phyloP scores from a whole-genome alignment of 2,888 invertebrate genomes.

The Trissolcus brochymenae region DNA sequence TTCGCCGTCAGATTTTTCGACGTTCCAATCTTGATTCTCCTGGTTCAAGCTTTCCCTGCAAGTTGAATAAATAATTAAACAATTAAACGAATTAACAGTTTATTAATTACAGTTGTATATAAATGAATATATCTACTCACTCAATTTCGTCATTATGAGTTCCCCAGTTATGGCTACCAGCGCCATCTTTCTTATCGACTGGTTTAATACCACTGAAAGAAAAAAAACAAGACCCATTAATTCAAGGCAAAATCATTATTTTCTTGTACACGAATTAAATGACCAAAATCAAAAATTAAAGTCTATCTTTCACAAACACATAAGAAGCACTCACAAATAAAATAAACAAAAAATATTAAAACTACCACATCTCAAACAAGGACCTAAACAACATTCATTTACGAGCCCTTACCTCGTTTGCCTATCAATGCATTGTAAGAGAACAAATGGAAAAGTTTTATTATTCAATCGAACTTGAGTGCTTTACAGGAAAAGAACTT shows the following conservation, averaged over 20 bases:
- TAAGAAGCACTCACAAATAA: constrained; percentile 33
- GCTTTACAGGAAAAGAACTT: constrained; percentile 19
- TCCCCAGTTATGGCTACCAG: constrained; percentile 97
- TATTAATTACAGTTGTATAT: neutral
- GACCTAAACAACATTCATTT: constrained; percentile 18
- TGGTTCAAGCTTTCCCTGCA: constrained; percentile 73
- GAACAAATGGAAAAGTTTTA: constrained; percentile 37
- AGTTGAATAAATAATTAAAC: neutral
- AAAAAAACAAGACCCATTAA: neutral
- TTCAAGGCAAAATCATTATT: neutral
- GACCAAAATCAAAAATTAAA: neutral
- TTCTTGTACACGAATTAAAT: neutral
- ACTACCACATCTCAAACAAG: neutral
- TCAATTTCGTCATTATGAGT: constrained; percentile 93
- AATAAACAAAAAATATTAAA: neutral
- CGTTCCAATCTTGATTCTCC: constrained; percentile 70
- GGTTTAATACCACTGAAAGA: constrained; percentile 89
- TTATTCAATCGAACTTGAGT: constrained; percentile 17
- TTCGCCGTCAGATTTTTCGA: constrained; percentile 79
- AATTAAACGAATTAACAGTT: neutral
- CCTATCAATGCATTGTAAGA: constrained; percentile 65
- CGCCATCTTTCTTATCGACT: constrained; percentile 95
- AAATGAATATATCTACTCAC: constrained; percentile 75
- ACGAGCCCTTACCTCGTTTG: constrained; percentile 69
- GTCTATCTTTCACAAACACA: neutral